These are phyloP conservation scores for Lasioglossum leucozonium DNA, from an alignment of 2,888 invertebrate genomes.

Conservation along the genomic window DNA sequence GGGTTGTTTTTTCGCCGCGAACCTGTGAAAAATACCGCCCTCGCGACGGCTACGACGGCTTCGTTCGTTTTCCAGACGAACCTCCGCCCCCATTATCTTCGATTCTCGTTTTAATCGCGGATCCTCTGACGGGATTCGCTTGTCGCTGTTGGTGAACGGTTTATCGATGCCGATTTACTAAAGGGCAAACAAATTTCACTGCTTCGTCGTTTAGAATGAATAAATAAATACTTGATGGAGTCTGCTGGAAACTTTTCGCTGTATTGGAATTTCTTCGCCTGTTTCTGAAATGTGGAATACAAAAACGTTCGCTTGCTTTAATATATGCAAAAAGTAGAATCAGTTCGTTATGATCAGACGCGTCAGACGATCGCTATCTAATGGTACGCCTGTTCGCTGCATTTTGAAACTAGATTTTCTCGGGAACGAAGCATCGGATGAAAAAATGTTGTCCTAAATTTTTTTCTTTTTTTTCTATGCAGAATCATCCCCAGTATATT, in stretches of 20 bases:
- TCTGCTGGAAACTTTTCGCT: neutral
- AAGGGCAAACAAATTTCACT: neutral
- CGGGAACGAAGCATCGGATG: neutral
- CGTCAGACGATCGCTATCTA: too few relatives aligned
- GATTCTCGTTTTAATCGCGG: conserved; percentile 32
- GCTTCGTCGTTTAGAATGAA: neutral
- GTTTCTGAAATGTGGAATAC: too few relatives aligned
- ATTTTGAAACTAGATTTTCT: neutral
- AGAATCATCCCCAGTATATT: neutral
- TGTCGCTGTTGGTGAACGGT: neutral
- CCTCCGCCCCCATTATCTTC: conserved; percentile 22
- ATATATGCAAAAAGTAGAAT: too few relatives aligned
- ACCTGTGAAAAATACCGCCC: conserved; percentile 25
- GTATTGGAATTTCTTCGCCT: too few relatives aligned
- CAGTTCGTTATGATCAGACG: too few relatives aligned
- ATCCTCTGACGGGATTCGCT: neutral
- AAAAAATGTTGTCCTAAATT: neutral
- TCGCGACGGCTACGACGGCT: neutral
- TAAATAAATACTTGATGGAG: neutral
- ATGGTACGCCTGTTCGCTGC: too few relatives aligned
- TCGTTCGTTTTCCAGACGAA: neutral
- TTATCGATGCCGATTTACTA: neutral
- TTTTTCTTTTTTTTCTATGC: neutral
- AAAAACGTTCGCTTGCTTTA: too few relatives aligned
- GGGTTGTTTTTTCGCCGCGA: neutral